Percentiles rank a stretch among this genome's conserved stretches.
phyloP scores from a whole-genome alignment of 2,113 vertebrate species.

The Leuciscus idus region DNA sequence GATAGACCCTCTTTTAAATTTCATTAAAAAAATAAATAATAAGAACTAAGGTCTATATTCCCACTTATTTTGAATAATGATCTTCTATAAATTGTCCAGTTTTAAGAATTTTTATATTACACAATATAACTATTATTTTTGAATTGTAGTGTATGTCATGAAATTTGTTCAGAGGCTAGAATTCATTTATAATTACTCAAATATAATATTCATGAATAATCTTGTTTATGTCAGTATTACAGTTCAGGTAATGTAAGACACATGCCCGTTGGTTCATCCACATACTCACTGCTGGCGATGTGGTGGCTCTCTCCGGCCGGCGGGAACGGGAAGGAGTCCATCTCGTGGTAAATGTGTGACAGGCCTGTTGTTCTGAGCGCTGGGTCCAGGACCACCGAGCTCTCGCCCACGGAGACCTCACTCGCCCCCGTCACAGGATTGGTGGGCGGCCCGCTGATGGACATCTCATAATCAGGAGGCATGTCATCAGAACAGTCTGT shows the following conservation, averaged over 20 bases:
- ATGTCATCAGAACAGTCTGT: slow-evolving; percentile 89
- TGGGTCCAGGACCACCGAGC: slow-evolving; percentile 86
- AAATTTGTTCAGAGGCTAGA: too few relatives aligned
- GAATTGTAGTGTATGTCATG: too few relatives aligned
- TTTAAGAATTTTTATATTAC: too few relatives aligned
- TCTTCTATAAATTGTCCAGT: too few relatives aligned
- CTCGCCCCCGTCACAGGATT: slow-evolving; percentile 90
- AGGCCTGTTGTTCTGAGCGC: slow-evolving; percentile 75
- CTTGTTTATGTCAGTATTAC: not conserved
- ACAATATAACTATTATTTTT: too few relatives aligned
- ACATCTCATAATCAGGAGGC: slow-evolving; percentile 88
- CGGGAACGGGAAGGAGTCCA: slow-evolving; percentile 70
- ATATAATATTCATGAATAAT: too few relatives aligned
- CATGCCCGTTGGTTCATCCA: not conserved
- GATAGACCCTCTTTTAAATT: not conserved
- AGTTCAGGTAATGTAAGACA: not conserved
- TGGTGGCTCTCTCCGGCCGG: slow-evolving; percentile 79
- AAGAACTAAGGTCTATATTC: too few relatives aligned
- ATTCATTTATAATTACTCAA: too few relatives aligned
- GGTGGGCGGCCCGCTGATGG: slow-evolving; percentile 82
- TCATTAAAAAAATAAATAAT: not conserved
- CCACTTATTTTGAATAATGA: too few relatives aligned
- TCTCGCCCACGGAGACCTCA: slow-evolving; percentile 89
- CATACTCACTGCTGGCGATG: slow-evolving; percentile 87
- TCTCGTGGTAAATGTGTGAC: slow-evolving; percentile 80